These are phyloP conservation scores for Drosophila birchii DNA, from an alignment of 2,888 invertebrate genomes.

Conservation along the genomic window DNA sequence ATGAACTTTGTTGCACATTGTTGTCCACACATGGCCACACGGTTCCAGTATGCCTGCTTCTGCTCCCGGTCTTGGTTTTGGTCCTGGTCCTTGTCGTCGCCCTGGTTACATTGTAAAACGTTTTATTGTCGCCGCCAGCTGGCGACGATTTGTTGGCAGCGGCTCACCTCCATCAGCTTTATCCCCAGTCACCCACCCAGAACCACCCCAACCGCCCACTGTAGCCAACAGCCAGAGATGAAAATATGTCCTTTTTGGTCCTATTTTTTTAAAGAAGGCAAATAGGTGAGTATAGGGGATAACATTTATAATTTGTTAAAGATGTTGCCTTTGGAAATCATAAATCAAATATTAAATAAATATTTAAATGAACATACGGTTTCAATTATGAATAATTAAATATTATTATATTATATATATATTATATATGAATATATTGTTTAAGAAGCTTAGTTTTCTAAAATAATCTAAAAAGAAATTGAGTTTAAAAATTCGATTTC, in stretches of 20 bases:
- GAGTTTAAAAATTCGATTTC: background rate
- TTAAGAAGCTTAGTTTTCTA: background rate
- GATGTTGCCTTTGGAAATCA: too few relatives aligned
- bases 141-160: constrained; percentile 73
- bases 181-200: background rate
- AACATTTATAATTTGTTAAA: background rate
- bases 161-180: constrained; percentile 23
- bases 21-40: constrained; percentile 60
- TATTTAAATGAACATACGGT: too few relatives aligned
- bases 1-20: constrained; percentile 72
- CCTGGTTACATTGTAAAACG: constrained; percentile 78
- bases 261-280: background rate
- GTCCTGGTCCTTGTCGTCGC: constrained; percentile 58
- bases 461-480: background rate
- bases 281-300: background rate
- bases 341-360: too few relatives aligned
- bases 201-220: constrained; percentile 11
- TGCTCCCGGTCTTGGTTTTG: background rate
- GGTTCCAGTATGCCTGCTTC: constrained; percentile 25
- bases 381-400: too few relatives aligned
- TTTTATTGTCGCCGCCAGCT: constrained; percentile 73
- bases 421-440: too few relatives aligned
- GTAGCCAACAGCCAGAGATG: constrained; percentile 16
- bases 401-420: too few relatives aligned
- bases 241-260: background rate